Conservation (phyloP, 2,888 invertebrate genomes). For the Willowsia nigromaculata region DNA sequence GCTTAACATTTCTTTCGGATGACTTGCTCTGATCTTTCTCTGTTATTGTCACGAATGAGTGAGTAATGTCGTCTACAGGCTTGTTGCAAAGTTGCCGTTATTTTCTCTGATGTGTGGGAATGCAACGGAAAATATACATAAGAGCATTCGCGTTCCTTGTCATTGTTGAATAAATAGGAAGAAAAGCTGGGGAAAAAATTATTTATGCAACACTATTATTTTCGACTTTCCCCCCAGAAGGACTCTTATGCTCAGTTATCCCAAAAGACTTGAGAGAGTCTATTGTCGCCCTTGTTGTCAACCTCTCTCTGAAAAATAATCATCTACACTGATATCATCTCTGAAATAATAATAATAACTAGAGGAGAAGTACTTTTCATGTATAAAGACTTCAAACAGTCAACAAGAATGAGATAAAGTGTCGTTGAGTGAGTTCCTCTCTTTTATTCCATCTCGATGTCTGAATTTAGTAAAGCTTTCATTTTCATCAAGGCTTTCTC, state of each 20-base stretch:
- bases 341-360: neutral
- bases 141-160: neutral
- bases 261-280: neutral
- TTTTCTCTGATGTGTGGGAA: neutral
- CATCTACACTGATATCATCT: neutral
- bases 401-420: constrained; percentile 26
- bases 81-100: neutral
- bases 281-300: neutral
- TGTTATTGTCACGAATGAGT: neutral
- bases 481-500: neutral
- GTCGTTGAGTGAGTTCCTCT: neutral
- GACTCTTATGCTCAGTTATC: neutral
- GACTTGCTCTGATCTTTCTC: neutral
- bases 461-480: neutral
- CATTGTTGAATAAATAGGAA: neutral
- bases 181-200: neutral
- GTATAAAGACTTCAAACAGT: constrained; percentile 3
- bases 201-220: neutral
- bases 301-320: neutral
- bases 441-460: neutral
- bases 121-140: neutral
- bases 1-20: neutral
- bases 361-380: neutral
- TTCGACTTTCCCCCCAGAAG: neutral
- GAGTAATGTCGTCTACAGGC: neutral